Percentiles rank a stretch among this genome's conserved stretches.
Conservation (phyloP, 2,113 vertebrate species). For the Eurystomus gularis region DNA sequence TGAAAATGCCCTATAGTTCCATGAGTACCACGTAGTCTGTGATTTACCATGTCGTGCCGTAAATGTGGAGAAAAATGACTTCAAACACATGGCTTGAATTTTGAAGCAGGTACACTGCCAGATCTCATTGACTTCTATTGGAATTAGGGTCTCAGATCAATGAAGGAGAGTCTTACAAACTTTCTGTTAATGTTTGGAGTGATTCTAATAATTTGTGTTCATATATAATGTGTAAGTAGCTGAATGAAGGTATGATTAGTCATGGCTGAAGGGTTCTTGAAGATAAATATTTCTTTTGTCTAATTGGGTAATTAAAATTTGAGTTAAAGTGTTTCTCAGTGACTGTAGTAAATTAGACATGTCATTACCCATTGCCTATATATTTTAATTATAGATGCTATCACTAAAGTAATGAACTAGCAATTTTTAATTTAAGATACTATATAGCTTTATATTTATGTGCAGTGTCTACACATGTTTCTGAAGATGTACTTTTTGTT, state of each 20-base stretch:
- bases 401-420: neutral
- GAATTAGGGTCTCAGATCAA: neutral
- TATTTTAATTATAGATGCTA: neutral
- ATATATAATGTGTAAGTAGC: neutral
- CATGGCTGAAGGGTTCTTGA: neutral
- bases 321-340: neutral
- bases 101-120: neutral
- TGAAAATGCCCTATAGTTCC: neutral
- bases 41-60: neutral
- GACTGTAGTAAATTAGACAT: neutral
- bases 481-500: neutral
- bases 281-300: neutral
- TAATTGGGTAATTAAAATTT: neutral
- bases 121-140: neutral
- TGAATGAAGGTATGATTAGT: neutral
- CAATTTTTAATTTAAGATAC: neutral
- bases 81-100: neutral
- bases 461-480: neutral
- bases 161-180: neutral
- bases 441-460: neutral
- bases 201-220: neutral
- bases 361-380: neutral
- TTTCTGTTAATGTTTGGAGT: constrained; percentile 9
- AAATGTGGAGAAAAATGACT: neutral
- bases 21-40: fast-evolving